Evolutionary conservation across 2,113 vertebrate species (phyloP).

Genomic region (Oenanthe oenanthe): DNA sequence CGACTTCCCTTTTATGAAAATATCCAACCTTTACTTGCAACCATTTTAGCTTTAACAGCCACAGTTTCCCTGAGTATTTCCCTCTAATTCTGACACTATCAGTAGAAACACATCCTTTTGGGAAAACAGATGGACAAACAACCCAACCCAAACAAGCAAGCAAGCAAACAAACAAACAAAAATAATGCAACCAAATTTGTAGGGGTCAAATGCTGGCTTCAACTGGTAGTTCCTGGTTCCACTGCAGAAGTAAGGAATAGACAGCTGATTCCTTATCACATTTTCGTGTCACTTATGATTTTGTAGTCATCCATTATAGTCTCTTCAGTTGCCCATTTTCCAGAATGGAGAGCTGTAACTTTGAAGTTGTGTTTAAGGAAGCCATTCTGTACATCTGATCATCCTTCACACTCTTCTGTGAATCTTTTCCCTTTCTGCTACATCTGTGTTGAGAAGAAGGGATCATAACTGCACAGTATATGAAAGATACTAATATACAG

Average conservation of each 20-base stretch:
- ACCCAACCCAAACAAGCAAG: neutral
- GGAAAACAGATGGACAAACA: neutral
- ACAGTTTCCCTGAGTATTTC: neutral
- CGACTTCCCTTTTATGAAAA: neutral
- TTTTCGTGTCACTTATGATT: neutral
- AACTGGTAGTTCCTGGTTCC: neutral
- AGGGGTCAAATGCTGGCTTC: neutral
- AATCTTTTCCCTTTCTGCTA: neutral
- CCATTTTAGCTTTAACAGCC: neutral
- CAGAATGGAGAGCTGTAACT: neutral
- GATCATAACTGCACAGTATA: neutral
- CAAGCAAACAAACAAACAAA: neutral
- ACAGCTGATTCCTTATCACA: neutral
- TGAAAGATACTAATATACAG: neutral
- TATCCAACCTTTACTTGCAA: neutral
- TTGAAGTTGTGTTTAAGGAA: neutral
- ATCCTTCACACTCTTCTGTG: neutral
- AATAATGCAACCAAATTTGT: neutral
- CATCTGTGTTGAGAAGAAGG: neutral
- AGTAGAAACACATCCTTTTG: neutral
- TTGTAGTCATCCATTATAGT: neutral
- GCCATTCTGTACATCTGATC: fast-evolving
- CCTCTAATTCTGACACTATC: neutral
- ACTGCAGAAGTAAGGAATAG: neutral
- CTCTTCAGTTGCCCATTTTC: neutral